Conservation (phyloP, 2,113 vertebrate species). For the Notothenia coriiceps region DNA sequence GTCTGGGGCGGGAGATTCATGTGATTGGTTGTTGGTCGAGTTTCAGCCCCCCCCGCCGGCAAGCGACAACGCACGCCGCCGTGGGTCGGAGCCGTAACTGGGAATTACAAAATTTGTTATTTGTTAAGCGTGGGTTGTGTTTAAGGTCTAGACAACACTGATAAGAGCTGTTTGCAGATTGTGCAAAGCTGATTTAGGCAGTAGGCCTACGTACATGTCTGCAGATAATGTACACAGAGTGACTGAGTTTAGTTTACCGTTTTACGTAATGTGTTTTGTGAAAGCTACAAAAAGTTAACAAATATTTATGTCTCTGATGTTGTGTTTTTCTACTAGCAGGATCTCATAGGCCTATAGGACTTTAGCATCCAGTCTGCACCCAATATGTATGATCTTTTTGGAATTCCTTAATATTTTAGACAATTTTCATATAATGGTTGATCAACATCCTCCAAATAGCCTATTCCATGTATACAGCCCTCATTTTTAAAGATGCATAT, state of each 20-base stretch:
- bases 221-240: constrained; percentile 6
- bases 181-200: neutral
- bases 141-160: neutral
- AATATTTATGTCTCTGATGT: neutral
- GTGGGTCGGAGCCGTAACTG: neutral
- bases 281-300: neutral
- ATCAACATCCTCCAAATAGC: neutral
- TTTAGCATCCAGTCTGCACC: neutral
- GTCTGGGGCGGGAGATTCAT: no score
- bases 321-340: neutral
- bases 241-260: neutral
- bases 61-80: no score
- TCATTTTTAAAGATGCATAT: neutral
- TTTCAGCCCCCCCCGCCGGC: no score
- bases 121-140: neutral
- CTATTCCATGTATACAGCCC: neutral
- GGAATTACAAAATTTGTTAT: neutral
- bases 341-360: neutral
- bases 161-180: constrained; percentile 36
- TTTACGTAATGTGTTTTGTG: neutral
- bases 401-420: neutral
- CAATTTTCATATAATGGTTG: neutral
- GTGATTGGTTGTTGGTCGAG: no score
- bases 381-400: neutral
- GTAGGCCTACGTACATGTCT: neutral